These are phyloP conservation scores for Rhizomys pruinosus DNA, from an alignment of 2,113 vertebrate genomes.

Conservation along the genomic window DNA sequence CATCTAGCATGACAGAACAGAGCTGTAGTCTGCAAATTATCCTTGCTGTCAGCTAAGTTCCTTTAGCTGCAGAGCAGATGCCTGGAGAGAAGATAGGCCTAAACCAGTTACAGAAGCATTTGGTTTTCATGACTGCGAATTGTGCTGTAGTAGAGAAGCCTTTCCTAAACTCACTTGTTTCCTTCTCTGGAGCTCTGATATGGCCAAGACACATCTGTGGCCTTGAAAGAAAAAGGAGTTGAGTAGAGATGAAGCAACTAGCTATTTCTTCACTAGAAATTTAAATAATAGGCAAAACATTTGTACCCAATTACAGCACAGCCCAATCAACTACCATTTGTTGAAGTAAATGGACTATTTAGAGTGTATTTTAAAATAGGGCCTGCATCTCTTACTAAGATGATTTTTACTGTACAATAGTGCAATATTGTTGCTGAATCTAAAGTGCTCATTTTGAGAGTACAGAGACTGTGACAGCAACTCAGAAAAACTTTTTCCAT, in stretches of 20 bases:
- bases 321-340: conserved; percentile 82
- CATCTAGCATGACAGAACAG: conserved; percentile 36
- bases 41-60: conserved; percentile 69
- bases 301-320: conserved; percentile 79
- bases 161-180: conserved; percentile 50
- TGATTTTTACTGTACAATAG: conserved; percentile 75
- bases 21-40: conserved; percentile 65
- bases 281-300: conserved; percentile 81
- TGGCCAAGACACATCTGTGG: conserved; percentile 77
- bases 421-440: conserved; percentile 78
- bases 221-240: conserved; percentile 74
- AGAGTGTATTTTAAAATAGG: conserved; percentile 79
- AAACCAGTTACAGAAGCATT: conserved; percentile 61
- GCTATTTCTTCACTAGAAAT: conserved; percentile 77
- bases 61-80: conserved; percentile 62
- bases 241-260: conserved; percentile 69
- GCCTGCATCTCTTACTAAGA: conserved; percentile 74
- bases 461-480: conserved; percentile 72
- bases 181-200: conserved; percentile 62
- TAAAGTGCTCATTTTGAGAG: conserved; percentile 74
- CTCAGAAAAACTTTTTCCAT: conserved; percentile 72
- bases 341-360: conserved; percentile 81
- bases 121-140: conserved; percentile 62
- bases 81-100: conserved; percentile 66
- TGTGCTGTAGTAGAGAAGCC: conserved; percentile 36